Base-by-base conservation (phyloP, 2,113 vertebrate genomes). In the Verasper variegatus region DNA sequence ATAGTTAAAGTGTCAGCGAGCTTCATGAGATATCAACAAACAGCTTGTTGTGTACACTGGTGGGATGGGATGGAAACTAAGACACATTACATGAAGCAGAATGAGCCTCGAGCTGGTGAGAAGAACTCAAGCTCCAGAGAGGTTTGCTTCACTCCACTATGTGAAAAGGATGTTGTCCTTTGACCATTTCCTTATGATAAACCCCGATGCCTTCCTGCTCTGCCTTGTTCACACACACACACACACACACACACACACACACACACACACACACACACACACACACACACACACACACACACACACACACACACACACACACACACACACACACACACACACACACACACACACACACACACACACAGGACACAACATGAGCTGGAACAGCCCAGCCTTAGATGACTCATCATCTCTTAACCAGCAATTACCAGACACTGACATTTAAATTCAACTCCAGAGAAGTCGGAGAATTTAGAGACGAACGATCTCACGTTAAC, bases 111-210 rank as follows among this genome's bases (percentile, higher is more conserved):
- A 68, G 72, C 40, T 49, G 21, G 26, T 10, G 65, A 56, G 75
- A 27, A 37, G 69, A 52, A 40, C 55, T 12, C 0, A 1, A 52
- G 12, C 78, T 77, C 75, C 72, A 74, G 69, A 18, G 45, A 76
- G 68, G 82, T 78, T 74, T 58, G 60, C 77, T 79, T 72, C 63
- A 35, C 52, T 77, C 26, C 27, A 57, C 74, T 81, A 71, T 31
- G 82, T 88, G 90, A 91, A 91, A 73, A 85, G 93, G 92, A 95
- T 93, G 92, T 91, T 89, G 92, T 92, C 71, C 84, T 86, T 86
- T 92, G 86, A 88, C 93, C 90, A 91, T 92, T 95, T 95, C 94
- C 94, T 94, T 72, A 80, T 15, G 93, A 95, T 95, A 94, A 94
- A 88, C 47, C 31, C 54, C 21, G 71, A 89, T 81, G 88, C 86